Percentiles rank a stretch among this genome's conserved stretches.
Conservation (phyloP, 1,140 invertebrate species). For the Periplaneta americana region DNA sequence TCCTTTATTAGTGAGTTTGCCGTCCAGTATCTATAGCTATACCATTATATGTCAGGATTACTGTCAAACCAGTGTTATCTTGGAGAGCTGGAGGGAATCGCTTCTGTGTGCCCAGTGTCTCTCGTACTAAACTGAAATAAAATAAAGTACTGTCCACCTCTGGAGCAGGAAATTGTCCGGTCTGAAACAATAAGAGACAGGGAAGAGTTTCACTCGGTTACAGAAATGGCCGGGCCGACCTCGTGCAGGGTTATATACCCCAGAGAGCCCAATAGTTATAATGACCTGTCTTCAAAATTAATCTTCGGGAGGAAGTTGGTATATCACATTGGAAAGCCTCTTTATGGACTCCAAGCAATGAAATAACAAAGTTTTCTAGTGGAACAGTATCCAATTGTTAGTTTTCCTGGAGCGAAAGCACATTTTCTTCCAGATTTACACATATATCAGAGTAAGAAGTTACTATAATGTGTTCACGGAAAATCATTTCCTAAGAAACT, state of each 20-base stretch:
- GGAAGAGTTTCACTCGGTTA: neutral
- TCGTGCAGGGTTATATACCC: neutral
- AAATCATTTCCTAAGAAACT: no score
- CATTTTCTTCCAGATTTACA: no score
- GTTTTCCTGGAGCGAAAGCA: no score
- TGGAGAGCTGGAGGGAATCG: neutral
- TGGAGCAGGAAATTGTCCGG: neutral
- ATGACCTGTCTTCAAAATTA: neutral
- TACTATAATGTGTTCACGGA: no score
- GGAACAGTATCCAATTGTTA: no score
- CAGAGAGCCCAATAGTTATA: neutral
- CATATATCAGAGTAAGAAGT: no score
- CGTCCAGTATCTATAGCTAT: neutral
- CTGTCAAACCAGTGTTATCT: neutral
- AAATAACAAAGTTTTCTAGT: no score
- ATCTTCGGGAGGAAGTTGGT: no score
- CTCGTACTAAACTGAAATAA: neutral
- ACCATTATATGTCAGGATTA: neutral
- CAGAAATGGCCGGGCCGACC: neutral
- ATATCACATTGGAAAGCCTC: no score
- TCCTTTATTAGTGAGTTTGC: neutral
- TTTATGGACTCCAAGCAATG: no score
- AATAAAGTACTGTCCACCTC: neutral
- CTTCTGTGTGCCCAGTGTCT: neutral
- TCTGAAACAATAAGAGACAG: neutral